Percentiles rank a stretch among this genome's conserved stretches.
Conservation (phyloP, 2,888 invertebrate species). For the Andrena hattorfiana region DNA sequence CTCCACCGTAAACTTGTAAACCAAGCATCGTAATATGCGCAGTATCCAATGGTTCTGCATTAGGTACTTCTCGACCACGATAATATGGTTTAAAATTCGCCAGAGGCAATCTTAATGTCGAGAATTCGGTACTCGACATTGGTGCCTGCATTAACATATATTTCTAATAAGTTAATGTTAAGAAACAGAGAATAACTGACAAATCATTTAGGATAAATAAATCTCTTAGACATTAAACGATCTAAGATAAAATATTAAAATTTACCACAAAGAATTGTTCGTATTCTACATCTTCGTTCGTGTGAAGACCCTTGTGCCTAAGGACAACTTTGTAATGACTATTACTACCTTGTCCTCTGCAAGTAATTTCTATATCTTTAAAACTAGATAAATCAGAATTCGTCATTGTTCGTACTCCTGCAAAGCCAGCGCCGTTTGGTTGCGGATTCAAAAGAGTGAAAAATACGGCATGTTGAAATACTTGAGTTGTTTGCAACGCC, state of each 20-base stretch:
- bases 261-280: conserved; percentile 86
- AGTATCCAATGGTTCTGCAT: conserved; percentile 87
- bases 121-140: conserved; percentile 85
- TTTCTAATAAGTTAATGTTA: not conserved
- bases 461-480: conserved; percentile 88
- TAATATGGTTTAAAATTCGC: conserved; percentile 88
- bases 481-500: conserved; percentile 87
- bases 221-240: not conserved
- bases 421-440: conserved; percentile 89
- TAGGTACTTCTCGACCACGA: conserved; percentile 87
- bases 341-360: conserved; percentile 88
- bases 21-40: conserved; percentile 88
- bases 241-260: not conserved
- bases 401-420: conserved; percentile 87
- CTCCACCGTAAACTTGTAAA: conserved; percentile 89
- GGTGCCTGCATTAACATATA: conserved; percentile 84
- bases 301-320: conserved; percentile 87
- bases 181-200: not conserved
- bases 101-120: conserved; percentile 86
- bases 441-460: conserved; percentile 89
- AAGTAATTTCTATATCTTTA: conserved; percentile 86
- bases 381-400: conserved; percentile 86
- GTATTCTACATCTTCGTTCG: conserved; percentile 87
- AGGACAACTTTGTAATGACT: conserved; percentile 88
- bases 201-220: not conserved